phyloP scores from a whole-genome alignment of 2,797 vertebrate species.

The Ctenosaura bakeri region DNA sequence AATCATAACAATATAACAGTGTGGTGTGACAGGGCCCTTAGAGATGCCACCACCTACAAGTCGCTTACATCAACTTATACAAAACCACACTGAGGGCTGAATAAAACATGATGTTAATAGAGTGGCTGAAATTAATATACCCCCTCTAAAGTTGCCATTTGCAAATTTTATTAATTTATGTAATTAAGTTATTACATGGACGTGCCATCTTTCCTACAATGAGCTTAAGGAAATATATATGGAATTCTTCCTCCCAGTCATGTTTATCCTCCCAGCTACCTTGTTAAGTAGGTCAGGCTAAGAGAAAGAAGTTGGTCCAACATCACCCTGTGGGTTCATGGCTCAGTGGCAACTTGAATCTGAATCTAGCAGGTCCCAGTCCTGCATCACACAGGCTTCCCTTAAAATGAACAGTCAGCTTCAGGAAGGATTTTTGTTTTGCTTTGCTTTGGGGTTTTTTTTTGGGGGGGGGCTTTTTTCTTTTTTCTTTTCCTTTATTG shows the following conservation, averaged over 20 bases:
- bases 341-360: neutral
- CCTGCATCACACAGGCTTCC: neutral
- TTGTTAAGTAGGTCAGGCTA: neutral
- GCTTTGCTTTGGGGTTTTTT: too few relatives aligned
- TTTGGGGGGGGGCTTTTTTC: too few relatives aligned
- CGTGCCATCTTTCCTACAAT: neutral
- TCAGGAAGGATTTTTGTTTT: neutral
- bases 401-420: neutral
- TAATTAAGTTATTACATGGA: too few relatives aligned
- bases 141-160: neutral
- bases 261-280: neutral
- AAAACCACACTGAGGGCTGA: constrained; percentile 14
- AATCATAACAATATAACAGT: too few relatives aligned
- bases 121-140: neutral
- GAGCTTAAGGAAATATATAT: neutral
- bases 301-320: too few relatives aligned
- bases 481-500: neutral
- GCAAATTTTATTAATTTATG: too few relatives aligned
- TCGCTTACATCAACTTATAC: constrained; percentile 33
- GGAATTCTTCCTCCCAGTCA: too few relatives aligned
- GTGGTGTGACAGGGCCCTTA: too few relatives aligned
- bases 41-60: constrained; percentile 22
- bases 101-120: neutral
- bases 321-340: neutral
- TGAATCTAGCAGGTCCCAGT: too few relatives aligned